Evolutionary conservation across 1,140 invertebrate species (phyloP).

Genomic region (Nasonia vitripennis): DNA sequence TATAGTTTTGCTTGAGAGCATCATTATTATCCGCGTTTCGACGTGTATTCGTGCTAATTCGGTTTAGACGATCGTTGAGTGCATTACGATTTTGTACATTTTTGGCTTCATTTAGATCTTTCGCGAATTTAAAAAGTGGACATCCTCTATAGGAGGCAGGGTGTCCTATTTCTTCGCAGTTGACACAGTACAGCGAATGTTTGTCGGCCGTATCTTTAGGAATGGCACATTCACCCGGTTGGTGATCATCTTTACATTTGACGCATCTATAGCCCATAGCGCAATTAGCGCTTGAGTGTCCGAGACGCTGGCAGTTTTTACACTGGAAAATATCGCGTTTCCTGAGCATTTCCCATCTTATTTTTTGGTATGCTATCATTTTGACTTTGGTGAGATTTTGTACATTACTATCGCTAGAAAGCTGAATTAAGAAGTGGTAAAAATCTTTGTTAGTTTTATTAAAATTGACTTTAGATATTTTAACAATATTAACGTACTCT

Average conservation of each 20-base stretch:
- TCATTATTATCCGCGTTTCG: too few relatives aligned
- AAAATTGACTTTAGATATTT: too few relatives aligned
- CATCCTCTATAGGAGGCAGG: slow-evolving; percentile 53
- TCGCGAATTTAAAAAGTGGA: slow-evolving; percentile 25
- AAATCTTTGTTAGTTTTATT: too few relatives aligned
- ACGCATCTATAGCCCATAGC: slow-evolving; percentile 54
- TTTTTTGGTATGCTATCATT: not conserved
- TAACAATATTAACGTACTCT: too few relatives aligned
- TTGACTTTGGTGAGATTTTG: too few relatives aligned
- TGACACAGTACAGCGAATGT: slow-evolving; percentile 22
- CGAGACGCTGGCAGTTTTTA: slow-evolving; percentile 5
- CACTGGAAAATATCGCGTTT: slow-evolving; percentile 12
- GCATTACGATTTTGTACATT: too few relatives aligned
- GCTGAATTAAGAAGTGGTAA: too few relatives aligned
- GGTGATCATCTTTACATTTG: slow-evolving; percentile 39
- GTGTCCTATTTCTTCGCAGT: slow-evolving; percentile 31
- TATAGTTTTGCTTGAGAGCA: too few relatives aligned
- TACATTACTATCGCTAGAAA: too few relatives aligned
- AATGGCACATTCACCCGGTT: slow-evolving; percentile 42
- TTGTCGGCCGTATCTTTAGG: not conserved
- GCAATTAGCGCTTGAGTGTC: slow-evolving; percentile 15
- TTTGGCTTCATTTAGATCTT: too few relatives aligned
- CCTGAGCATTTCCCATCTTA: not conserved
- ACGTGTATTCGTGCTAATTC: too few relatives aligned
- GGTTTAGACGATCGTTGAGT: too few relatives aligned